Evolutionary conservation across 2,888 invertebrate species (phyloP).

Genomic region (Netelia fuscicornis): DNA sequence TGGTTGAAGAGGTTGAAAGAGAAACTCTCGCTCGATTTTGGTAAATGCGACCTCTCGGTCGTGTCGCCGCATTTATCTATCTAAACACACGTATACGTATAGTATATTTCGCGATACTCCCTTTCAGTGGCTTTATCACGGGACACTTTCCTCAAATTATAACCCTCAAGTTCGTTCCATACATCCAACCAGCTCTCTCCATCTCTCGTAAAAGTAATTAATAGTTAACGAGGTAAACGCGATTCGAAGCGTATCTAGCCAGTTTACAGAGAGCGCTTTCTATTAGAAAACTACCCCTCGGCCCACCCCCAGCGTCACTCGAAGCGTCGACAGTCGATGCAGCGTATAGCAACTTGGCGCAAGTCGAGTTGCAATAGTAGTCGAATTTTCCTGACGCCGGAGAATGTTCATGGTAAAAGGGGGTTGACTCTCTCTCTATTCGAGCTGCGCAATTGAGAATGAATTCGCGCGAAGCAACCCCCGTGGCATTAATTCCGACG

Average conservation of each 20-base stretch:
- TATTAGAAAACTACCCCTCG: conserved; percentile 56
- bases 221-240: conserved; percentile 55
- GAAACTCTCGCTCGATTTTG: conserved; percentile 25
- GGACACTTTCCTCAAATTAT: conserved; percentile 58
- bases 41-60: neutral
- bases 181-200: too few relatives aligned
- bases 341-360: neutral
- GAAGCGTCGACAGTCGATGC: neutral
- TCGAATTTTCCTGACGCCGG: neutral
- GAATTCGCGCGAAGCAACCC: neutral
- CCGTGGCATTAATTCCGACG: neutral
- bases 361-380: neutral
- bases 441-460: neutral
- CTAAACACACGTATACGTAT: neutral
- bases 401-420: neutral
- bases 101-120: neutral
- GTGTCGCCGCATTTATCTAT: too few relatives aligned
- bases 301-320: neutral
- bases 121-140: conserved; percentile 5
- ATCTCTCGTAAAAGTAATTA: conserved; percentile 52
- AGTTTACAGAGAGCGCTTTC: conserved; percentile 15
- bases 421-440: neutral
- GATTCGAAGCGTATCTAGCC: conserved; percentile 35
- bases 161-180: conserved; percentile 51
- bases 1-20: neutral